Evolutionary conservation across 37 sponge, comb jelly and placozoan genomes (phyloP).

Genomic region (Ephydatia muelleri): DNA sequence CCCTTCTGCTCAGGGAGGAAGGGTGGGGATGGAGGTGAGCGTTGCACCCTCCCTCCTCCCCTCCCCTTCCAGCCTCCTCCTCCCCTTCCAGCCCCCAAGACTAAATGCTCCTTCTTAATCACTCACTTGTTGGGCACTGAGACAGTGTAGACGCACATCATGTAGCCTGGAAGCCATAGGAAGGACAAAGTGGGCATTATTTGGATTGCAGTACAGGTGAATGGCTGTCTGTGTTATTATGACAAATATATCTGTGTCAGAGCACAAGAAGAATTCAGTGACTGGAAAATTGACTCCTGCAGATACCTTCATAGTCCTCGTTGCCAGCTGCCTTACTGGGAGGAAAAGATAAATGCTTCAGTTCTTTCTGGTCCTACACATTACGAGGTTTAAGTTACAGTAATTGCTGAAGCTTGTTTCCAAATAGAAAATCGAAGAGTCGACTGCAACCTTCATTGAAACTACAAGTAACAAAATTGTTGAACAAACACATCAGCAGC

Average conservation of each 20-base stretch:
- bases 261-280: not conserved
- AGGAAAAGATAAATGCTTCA: not conserved
- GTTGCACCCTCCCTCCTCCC: too few relatives aligned
- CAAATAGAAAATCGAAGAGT: not conserved
- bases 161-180: not conserved
- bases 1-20: too few relatives aligned
- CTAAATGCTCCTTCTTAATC: too few relatives aligned
- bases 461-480: not conserved
- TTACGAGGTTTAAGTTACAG: not conserved
- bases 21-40: too few relatives aligned
- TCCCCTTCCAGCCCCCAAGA: too few relatives aligned
- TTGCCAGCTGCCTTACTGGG: not conserved
- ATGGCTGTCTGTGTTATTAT: not conserved
- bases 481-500: not conserved
- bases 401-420: not conserved
- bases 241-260: not conserved
- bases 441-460: not conserved
- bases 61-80: too few relatives aligned
- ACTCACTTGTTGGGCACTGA: not conserved
- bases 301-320: not conserved
- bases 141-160: not conserved
- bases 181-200: not conserved
- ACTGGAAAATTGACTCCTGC: not conserved
- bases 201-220: not conserved
- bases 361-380: not conserved